Percentiles rank a stretch among this genome's conserved stretches.
Evolutionary conservation across 1,140 invertebrate species (phyloP).

Genomic region (Proctacanthus coquilletti): DNA sequence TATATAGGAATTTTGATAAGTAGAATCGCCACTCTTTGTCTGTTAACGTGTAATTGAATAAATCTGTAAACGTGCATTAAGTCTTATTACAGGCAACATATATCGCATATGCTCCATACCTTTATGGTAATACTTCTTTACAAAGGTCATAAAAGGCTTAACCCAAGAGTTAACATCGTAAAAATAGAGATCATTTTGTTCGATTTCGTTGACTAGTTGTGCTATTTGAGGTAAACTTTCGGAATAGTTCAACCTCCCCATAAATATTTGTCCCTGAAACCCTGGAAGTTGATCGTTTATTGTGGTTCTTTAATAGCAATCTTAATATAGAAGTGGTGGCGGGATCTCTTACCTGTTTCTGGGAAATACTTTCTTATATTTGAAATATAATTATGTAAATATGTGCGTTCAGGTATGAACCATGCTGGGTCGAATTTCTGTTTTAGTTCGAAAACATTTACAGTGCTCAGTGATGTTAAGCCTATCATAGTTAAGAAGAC

Average conservation of each 20-base stretch:
- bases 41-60: slow-evolving; percentile 32
- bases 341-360: slow-evolving; percentile 19
- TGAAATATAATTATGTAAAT: slow-evolving; percentile 46
- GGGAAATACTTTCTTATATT: slow-evolving; percentile 42
- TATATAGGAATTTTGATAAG: slow-evolving; percentile 54
- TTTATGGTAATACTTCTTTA: slow-evolving; percentile 31
- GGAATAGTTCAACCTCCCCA: slow-evolving; percentile 49
- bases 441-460: slow-evolving; percentile 42
- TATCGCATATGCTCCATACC: no score
- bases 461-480: slow-evolving; percentile 40
- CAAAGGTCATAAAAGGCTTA: slow-evolving; percentile 41
- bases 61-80: slow-evolving; percentile 21
- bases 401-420: slow-evolving; percentile 56
- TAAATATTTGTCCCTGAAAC: slow-evolving; percentile 44
- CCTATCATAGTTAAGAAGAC: slow-evolving; percentile 41
- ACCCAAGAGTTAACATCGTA: slow-evolving; percentile 45
- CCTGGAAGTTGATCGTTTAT: no score
- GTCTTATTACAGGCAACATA: background rate
- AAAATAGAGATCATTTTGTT: slow-evolving; percentile 36
- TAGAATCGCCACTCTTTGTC: slow-evolving; percentile 40
- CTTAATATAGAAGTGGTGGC: no score
- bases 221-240: slow-evolving; percentile 44
- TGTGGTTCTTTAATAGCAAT: no score
- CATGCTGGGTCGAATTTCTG: slow-evolving; percentile 64
- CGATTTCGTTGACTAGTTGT: slow-evolving; percentile 34